Conservation (phyloP, 2,113 vertebrate genomes). For the Perca schrenkii region DNA sequence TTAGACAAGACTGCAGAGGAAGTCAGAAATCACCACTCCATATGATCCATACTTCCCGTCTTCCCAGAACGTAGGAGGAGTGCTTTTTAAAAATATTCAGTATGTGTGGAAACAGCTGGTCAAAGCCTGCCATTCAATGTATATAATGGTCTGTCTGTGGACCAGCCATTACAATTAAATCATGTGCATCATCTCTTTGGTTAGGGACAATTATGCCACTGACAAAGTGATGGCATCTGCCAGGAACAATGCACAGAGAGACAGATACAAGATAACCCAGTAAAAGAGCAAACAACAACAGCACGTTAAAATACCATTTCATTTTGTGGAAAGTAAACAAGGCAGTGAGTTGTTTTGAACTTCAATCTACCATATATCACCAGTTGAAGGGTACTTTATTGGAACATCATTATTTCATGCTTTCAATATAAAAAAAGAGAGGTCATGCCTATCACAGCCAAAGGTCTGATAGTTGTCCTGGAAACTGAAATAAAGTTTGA, state of each 20-base stretch:
- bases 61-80: conserved; percentile 47
- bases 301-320: conserved; percentile 13
- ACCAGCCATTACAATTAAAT: conserved; percentile 61
- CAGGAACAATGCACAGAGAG: conserved; percentile 41
- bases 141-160: conserved; percentile 59
- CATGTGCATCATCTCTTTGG: conserved; percentile 57
- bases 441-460: neutral
- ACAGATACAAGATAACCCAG: conserved; percentile 9
- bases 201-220: conserved; percentile 31
- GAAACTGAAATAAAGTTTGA: neutral
- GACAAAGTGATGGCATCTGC: conserved; percentile 43
- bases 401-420: conserved; percentile 9
- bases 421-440: conserved; percentile 10
- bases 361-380: neutral
- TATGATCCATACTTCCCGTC: conserved; percentile 70
- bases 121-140: conserved; percentile 45
- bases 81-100: conserved; percentile 41
- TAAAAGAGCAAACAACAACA: neutral
- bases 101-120: conserved; percentile 56
- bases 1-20: conserved; percentile 69
- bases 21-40: conserved; percentile 73
- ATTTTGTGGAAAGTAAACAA: neutral
- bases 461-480: neutral
- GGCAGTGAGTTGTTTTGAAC: neutral
- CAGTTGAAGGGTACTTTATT: neutral